Evolutionary conservation across 2,797 vertebrate genomes (phyloP).

Genomic region (Schizothorax lantsangensis): DNA sequence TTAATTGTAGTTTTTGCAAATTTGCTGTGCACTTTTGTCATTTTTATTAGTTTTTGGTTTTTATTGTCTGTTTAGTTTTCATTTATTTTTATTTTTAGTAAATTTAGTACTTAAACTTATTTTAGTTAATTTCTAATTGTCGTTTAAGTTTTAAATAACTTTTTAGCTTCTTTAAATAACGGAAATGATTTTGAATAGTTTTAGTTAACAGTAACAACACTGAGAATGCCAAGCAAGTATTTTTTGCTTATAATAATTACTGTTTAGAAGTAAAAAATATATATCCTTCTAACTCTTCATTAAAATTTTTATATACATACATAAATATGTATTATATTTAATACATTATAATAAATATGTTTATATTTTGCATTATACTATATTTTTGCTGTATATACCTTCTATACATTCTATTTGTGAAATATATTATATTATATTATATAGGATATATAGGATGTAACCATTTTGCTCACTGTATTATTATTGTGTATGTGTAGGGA

Average conservation of each 20-base stretch:
- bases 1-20: neutral
- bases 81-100: too few relatives aligned
- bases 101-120: too few relatives aligned
- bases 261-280: neutral
- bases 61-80: neutral
- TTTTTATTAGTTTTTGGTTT: neutral
- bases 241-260: neutral
- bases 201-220: neutral
- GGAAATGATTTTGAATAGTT: neutral
- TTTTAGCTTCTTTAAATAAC: neutral
- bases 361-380: too few relatives aligned
- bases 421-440: neutral
- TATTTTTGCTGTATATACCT: too few relatives aligned
- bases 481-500: conserved; percentile 79
- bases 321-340: too few relatives aligned
- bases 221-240: neutral
- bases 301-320: too few relatives aligned
- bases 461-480: neutral
- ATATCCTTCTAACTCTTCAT: too few relatives aligned
- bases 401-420: too few relatives aligned
- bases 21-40: neutral
- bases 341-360: too few relatives aligned
- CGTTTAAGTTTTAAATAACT: too few relatives aligned
- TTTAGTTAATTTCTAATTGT: too few relatives aligned
- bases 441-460: neutral